phyloP scores from a whole-genome alignment of 35 echinoderm and acorn worm species.

The Ptychodera flava region DNA sequence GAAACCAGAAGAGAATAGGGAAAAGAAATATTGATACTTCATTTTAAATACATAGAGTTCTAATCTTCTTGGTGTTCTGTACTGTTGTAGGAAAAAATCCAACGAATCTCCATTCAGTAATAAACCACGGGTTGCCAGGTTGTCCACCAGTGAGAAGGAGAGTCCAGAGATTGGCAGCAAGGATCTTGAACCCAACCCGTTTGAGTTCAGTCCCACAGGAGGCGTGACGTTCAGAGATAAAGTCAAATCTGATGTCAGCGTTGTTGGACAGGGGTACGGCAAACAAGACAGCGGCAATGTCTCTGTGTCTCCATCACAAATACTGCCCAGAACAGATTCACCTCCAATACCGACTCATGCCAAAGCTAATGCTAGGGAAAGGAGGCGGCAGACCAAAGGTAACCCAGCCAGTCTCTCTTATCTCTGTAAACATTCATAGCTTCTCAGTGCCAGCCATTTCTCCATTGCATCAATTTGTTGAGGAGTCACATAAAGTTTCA shows the following conservation, averaged over 20 bases:
- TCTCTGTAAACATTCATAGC: too few species aligned
- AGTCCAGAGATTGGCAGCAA: slow-evolving; percentile 40
- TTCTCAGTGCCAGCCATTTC: too few species aligned
- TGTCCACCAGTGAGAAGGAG: slow-evolving; percentile 51
- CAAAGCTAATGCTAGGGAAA: slow-evolving; percentile 55
- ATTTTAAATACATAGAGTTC: too few species aligned
- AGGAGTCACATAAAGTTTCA: too few species aligned
- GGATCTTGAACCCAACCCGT: slow-evolving; percentile 12
- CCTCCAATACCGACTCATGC: slow-evolving; percentile 5
- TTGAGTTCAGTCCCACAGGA: slow-evolving; percentile 65
- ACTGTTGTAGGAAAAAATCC: slow-evolving; percentile 28
- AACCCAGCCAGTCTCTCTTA: not conserved
- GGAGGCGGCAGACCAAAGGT: slow-evolving; percentile 76
- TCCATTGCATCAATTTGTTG: too few species aligned
- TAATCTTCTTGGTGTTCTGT: too few species aligned
- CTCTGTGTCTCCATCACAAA: slow-evolving; percentile 19
- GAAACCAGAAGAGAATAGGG: too few species aligned
- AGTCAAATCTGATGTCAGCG: slow-evolving; percentile 79
- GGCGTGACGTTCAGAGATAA: slow-evolving; percentile 87
- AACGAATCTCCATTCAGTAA: slow-evolving; percentile 85
- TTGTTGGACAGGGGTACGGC: slow-evolving; percentile 76
- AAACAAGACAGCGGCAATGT: slow-evolving; percentile 13
- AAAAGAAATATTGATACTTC: too few species aligned
- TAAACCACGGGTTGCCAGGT: slow-evolving; percentile 70
- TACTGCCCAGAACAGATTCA: slow-evolving; percentile 22